These are phyloP conservation scores for Andrena flavipes DNA, from an alignment of 2,888 invertebrate genomes.

Conservation along the genomic window DNA sequence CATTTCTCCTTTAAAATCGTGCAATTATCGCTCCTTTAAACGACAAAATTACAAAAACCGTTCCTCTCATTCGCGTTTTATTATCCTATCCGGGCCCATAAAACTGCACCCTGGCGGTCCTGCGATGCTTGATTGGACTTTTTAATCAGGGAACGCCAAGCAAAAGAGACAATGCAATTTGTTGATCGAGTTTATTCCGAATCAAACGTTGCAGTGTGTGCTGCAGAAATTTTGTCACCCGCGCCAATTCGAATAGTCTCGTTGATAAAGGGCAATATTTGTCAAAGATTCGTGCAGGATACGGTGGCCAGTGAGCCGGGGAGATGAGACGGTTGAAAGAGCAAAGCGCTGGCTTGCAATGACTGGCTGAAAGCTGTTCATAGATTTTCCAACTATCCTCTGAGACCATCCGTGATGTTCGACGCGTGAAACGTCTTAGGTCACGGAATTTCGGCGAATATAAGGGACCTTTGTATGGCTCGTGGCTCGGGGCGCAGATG, in stretches of 20 bases:
- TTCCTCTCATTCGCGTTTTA: no score
- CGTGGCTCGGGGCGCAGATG: constrained; percentile 10
- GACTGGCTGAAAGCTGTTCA: constrained; percentile 30
- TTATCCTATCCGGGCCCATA: background rate
- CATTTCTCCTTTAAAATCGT: background rate
- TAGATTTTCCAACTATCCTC: constrained; percentile 19
- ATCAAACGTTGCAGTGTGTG: background rate
- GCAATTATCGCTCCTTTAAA: background rate
- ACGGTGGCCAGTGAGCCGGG: background rate
- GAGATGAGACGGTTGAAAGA: constrained; percentile 21
- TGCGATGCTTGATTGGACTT: constrained; percentile 4
- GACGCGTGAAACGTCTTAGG: constrained; percentile 12
- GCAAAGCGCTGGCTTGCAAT: constrained; percentile 4
- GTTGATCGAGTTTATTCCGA: background rate
- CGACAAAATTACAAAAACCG: background rate
- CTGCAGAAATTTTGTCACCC: background rate
- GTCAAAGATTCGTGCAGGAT: constrained; percentile 2
- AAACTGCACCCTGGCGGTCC: background rate
- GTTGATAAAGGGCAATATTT: constrained; percentile 17
- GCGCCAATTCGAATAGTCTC: background rate
- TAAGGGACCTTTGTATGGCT: constrained; percentile 11
- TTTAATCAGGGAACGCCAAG: background rate
- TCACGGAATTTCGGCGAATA: constrained; percentile 10
- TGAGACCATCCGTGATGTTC: background rate
- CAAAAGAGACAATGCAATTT: background rate